Conservation (phyloP, 2,113 vertebrate species). For the Oreochromis aureus region DNA sequence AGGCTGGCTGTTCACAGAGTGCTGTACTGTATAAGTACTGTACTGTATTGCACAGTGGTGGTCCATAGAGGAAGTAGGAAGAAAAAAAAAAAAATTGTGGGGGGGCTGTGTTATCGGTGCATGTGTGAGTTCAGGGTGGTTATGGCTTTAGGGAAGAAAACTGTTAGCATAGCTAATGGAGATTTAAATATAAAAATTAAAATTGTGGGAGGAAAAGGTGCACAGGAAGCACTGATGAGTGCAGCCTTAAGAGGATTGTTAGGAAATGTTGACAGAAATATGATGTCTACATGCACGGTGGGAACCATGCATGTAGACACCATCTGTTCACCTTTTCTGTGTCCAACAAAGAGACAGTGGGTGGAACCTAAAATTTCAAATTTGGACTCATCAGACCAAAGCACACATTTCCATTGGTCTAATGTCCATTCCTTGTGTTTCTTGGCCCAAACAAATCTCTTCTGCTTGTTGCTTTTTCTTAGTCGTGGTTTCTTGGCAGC, state of each 20-base stretch:
- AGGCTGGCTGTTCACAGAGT: neutral
- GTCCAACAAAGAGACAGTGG: neutral
- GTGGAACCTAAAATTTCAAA: neutral
- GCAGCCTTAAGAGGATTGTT: neutral
- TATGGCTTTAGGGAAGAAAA: no score
- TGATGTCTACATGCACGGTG: neutral
- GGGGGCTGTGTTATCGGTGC: no score
- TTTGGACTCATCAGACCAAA: neutral
- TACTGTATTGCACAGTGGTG: no score
- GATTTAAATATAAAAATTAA: neutral
- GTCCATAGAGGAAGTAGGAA: no score
- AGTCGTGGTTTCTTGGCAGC: accelerated
- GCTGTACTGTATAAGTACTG: neutral
- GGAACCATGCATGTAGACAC: neutral
- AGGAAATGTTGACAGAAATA: neutral
- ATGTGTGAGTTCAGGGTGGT: no score
- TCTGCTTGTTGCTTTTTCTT: neutral
- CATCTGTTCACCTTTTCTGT: neutral
- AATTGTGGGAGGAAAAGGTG: accelerated
- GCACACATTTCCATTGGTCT: neutral
- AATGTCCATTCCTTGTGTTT: neutral
- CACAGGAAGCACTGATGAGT: neutral
- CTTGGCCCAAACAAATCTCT: neutral
- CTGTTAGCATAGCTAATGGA: neutral
- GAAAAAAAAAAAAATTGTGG: no score